A percentile compares a stretch with the other conserved stretches of the same genome.
These are phyloP conservation scores for Cyaniris semiargus DNA, from an alignment of 2,888 invertebrate species.

Conservation along the genomic window DNA sequence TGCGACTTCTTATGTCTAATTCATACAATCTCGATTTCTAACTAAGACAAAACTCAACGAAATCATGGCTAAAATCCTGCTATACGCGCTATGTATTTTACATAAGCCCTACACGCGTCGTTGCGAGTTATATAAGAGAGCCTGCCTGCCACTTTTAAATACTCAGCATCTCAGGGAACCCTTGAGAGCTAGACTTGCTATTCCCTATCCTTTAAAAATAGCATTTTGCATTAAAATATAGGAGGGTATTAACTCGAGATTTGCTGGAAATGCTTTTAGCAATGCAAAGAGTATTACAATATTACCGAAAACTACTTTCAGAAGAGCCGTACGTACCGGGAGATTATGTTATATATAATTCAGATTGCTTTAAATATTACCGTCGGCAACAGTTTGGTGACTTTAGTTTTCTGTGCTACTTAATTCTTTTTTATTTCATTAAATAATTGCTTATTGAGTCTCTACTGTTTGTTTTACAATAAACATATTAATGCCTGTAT, in stretches of 20 bases:
- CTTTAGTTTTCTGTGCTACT: not conserved
- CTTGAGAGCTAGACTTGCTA: not conserved
- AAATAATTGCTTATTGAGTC: not conserved
- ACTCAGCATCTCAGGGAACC: not conserved
- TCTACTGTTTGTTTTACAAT: not conserved
- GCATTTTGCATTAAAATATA: not conserved
- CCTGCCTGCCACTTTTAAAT: not conserved
- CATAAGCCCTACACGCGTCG: not conserved
- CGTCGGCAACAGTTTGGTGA: not conserved
- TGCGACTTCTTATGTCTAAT: too few relatives aligned
- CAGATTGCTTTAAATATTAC: slow-evolving; percentile 6
- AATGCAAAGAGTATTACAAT: slow-evolving; percentile 15
- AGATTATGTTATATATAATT: slow-evolving; percentile 8
- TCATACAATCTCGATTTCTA: too few relatives aligned
- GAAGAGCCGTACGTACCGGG: not conserved
- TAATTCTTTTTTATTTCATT: not conserved
- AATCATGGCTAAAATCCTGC: too few relatives aligned
- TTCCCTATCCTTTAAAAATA: slow-evolving; percentile 7
- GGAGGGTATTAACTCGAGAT: slow-evolving; percentile 7
- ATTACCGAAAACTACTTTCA: slow-evolving; percentile 1
- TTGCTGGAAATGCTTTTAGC: slow-evolving; percentile 14
- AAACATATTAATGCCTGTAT: not conserved
- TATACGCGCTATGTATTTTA: not conserved
- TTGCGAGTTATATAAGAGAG: not conserved
- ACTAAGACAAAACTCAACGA: too few relatives aligned